These are phyloP conservation scores for Cephus nigrinus DNA, from an alignment of 2,888 invertebrate species.

Conservation along the genomic window DNA sequence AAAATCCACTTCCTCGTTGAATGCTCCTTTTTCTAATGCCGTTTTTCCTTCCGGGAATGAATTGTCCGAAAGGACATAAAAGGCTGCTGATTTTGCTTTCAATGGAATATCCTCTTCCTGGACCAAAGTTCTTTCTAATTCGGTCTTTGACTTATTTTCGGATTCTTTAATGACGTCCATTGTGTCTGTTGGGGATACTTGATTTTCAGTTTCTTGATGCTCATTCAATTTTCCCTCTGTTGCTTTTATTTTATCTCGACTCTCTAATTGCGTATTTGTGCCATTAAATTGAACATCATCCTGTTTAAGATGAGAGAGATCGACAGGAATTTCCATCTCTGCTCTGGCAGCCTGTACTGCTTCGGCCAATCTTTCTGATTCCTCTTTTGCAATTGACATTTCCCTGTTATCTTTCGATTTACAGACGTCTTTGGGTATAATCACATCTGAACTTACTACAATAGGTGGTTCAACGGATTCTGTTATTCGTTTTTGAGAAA, in stretches of 20 bases:
- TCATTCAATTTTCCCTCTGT: too few relatives aligned
- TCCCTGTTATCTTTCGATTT: background rate
- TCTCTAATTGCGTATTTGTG: background rate
- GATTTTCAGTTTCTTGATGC: too few relatives aligned
- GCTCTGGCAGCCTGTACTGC: background rate
- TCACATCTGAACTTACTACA: background rate
- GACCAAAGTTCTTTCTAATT: background rate
- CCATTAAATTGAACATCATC: background rate
- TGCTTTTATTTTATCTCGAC: background rate
- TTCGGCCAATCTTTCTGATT: background rate
- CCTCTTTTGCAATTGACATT: background rate
- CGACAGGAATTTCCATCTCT: background rate
- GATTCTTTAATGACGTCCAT: background rate
- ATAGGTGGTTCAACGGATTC: background rate
- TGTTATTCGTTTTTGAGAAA: background rate
- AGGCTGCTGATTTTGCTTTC: slow-evolving; percentile 11
- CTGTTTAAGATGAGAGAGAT: background rate
- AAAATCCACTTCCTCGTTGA: background rate
- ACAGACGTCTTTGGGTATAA: background rate
- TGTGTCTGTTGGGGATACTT: too few relatives aligned
- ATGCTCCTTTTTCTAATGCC: background rate
- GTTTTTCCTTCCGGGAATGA: slow-evolving; percentile 5
- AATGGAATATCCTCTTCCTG: slow-evolving; percentile 6
- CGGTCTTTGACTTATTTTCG: background rate
- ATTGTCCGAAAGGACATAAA: slow-evolving; percentile 13